Evolutionary conservation across 2,113 vertebrate genomes (phyloP).

Genomic region (Myotis lucifugus): DNA sequence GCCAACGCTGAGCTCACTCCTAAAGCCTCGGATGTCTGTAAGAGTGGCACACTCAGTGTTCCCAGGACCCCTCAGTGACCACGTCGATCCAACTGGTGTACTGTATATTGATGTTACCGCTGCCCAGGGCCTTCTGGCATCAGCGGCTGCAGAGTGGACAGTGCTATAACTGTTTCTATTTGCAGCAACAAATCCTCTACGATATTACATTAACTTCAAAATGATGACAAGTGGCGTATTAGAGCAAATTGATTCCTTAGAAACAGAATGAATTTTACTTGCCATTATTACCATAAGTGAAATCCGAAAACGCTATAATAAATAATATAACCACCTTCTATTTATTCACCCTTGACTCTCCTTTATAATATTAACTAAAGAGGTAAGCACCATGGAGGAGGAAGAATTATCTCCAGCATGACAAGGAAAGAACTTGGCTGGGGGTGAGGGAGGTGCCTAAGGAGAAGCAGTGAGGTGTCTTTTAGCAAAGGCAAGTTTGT

Average conservation of each 20-base stretch:
- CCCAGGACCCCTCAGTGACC: neutral
- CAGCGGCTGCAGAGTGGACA: neutral
- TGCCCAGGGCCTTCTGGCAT: neutral
- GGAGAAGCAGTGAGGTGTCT: slow-evolving; percentile 47
- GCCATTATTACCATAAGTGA: slow-evolving; percentile 64
- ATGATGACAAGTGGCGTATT: slow-evolving; percentile 60
- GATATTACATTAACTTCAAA: slow-evolving; percentile 60
- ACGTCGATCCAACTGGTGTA: neutral
- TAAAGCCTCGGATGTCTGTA: neutral
- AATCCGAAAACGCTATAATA: slow-evolving; percentile 68
- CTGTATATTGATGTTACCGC: neutral
- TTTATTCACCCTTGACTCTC: slow-evolving; percentile 74
- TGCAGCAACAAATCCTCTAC: slow-evolving; percentile 47
- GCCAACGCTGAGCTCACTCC: neutral
- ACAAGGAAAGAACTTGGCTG: slow-evolving; percentile 45
- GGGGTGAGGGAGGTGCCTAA: neutral
- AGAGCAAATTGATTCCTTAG: slow-evolving; percentile 73
- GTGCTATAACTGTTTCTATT: neutral
- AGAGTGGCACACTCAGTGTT: fast-evolving
- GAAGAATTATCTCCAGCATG: slow-evolving; percentile 64
- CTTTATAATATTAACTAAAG: slow-evolving; percentile 75
- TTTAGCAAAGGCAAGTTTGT: slow-evolving; percentile 74
- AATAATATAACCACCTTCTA: slow-evolving; percentile 75
- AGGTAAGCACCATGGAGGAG: slow-evolving; percentile 59
- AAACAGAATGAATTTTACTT: slow-evolving; percentile 69